phyloP scores from a whole-genome alignment of 2,113 vertebrate genomes.

The Thermophis baileyi region DNA sequence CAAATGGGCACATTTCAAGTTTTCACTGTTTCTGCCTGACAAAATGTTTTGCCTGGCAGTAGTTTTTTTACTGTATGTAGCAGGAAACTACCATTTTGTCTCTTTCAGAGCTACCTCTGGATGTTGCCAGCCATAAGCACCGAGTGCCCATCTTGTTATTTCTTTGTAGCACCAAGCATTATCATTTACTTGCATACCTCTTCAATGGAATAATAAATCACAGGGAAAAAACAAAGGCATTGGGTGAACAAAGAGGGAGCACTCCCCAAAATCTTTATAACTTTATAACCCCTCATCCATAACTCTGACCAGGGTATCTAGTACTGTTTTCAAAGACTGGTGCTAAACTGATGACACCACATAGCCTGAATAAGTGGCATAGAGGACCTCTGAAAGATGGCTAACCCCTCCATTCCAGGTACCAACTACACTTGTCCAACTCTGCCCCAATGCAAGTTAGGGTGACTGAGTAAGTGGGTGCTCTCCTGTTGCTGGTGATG shows the following conservation, averaged over 20 bases:
- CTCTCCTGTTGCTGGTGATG: background rate
- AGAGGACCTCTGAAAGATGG: background rate
- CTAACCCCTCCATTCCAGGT: background rate
- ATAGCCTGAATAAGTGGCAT: background rate
- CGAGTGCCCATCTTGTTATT: too few species aligned
- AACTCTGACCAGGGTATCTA: background rate
- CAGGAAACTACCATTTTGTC: background rate
- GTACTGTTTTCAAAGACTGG: background rate
- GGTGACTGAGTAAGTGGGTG: background rate
- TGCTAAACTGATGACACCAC: background rate
- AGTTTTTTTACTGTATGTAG: background rate
- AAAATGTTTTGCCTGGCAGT: background rate
- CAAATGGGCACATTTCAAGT: background rate
- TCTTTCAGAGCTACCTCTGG: background rate
- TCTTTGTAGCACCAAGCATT: background rate
- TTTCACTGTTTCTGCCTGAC: background rate
- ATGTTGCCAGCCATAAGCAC: too few species aligned
- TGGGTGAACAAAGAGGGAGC: background rate
- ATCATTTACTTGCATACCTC: background rate
- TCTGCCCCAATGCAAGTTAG: background rate
- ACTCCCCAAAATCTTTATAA: background rate
- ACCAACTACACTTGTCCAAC: background rate
- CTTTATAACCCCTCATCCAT: background rate
- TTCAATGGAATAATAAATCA: background rate
- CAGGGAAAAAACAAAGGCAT: background rate